Conservation (phyloP, 2,113 vertebrate species). For the Tachycineta bicolor region DNA sequence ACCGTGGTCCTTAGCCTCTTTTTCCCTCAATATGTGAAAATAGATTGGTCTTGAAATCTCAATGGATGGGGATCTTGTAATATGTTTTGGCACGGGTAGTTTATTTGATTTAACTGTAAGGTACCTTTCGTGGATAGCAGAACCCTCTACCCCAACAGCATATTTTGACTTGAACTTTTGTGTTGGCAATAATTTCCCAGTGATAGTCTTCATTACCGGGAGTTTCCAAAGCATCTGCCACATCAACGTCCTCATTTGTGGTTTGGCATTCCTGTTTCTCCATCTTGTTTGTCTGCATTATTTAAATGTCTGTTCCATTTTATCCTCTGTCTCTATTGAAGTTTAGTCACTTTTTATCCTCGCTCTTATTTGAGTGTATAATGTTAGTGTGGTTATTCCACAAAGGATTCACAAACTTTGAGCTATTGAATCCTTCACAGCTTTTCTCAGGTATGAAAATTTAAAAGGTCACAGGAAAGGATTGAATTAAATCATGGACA, state of each 20-base stretch:
- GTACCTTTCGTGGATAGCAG: not conserved
- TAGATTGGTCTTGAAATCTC: not conserved
- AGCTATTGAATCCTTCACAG: not conserved
- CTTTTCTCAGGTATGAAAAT: slow-evolving; percentile 2
- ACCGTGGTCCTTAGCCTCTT: not conserved
- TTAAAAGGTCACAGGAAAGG: not conserved
- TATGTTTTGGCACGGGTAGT: not conserved
- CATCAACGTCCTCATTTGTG: not conserved
- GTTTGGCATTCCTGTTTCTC: not conserved
- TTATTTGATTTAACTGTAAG: not conserved
- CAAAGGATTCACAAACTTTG: not conserved
- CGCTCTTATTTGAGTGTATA: not conserved
- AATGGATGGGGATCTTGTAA: not conserved
- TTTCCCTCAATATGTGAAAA: not conserved
- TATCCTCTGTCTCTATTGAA: not conserved
- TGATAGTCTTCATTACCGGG: not conserved
- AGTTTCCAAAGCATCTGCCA: not conserved
- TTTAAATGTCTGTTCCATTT: not conserved
- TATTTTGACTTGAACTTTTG: not conserved
- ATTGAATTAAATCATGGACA: not conserved
- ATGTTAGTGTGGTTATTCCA: not conserved
- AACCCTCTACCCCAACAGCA: not conserved
- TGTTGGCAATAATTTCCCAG: not conserved
- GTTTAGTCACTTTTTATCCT: not conserved
- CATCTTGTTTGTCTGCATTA: not conserved